These are phyloP conservation scores for Cromileptes altivelis DNA, from an alignment of 2,113 vertebrate species.

Conservation along the genomic window DNA sequence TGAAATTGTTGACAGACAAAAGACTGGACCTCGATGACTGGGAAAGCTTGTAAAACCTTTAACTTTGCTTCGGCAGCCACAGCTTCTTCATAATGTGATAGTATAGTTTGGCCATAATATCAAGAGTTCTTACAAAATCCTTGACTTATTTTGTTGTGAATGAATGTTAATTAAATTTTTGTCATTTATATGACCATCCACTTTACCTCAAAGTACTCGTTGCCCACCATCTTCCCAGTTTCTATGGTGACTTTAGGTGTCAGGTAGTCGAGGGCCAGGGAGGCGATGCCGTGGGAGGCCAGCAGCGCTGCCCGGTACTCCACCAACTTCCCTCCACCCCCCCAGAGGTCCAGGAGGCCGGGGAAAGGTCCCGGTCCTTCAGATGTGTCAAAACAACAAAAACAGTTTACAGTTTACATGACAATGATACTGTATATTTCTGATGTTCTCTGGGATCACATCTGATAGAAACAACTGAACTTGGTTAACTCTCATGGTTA, in stretches of 20 bases:
- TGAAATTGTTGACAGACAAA: too few species aligned
- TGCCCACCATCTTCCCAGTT: constrained; percentile 62
- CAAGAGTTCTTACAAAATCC: too few species aligned
- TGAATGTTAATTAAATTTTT: too few species aligned
- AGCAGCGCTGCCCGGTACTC: constrained; percentile 83
- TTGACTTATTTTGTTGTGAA: too few species aligned
- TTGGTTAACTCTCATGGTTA: too few species aligned
- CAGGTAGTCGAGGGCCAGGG: constrained; percentile 81
- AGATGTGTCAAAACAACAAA: not conserved
- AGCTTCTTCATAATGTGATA: too few species aligned
- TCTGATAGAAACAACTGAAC: not conserved
- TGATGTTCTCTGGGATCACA: not conserved
- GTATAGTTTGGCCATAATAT: too few species aligned
- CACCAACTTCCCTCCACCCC: constrained; percentile 80
- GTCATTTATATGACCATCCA: too few species aligned
- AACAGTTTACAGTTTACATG: not conserved
- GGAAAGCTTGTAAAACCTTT: too few species aligned
- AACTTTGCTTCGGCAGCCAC: too few species aligned
- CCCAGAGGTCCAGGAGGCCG: constrained; percentile 85
- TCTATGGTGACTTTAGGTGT: constrained; percentile 27
- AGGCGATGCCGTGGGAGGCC: constrained; percentile 81
- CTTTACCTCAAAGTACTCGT: constrained; percentile 83
- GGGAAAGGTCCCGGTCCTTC: constrained; percentile 85
- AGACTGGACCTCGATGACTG: too few species aligned
- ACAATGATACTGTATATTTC: not conserved